phyloP scores from a whole-genome alignment of 2,797 vertebrate genomes.

The Halcyon leucocephala region DNA sequence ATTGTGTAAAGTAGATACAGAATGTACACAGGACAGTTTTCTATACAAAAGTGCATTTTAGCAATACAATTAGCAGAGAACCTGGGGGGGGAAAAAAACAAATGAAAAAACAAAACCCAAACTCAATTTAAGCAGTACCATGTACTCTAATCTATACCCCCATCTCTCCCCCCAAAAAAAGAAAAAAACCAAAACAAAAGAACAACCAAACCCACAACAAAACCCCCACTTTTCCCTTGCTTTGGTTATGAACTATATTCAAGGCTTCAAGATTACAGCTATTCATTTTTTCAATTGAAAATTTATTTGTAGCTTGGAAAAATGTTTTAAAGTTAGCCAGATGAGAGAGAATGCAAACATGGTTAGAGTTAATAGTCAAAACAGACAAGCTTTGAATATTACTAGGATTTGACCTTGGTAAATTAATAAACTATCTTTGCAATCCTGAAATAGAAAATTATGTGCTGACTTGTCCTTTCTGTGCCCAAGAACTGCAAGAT shows the following conservation, averaged over 20 bases:
- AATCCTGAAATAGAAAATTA: background rate
- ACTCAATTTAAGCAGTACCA: conserved; percentile 53
- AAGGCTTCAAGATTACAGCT: conserved; percentile 47
- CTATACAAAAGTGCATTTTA: conserved; percentile 80
- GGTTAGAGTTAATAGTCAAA: conserved; percentile 33
- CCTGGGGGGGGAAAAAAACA: background rate
- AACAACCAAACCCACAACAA: background rate
- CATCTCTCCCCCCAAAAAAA: background rate
- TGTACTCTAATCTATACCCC: conserved; percentile 37
- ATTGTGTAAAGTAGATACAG: conserved; percentile 76
- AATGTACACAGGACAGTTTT: conserved; percentile 76
- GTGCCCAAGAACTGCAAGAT: background rate
- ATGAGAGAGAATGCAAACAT: conserved; percentile 6
- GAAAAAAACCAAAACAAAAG: background rate
- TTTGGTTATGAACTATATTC: conserved; percentile 77
- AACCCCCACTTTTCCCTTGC: conserved; percentile 42
- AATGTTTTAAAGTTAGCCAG: conserved; percentile 46
- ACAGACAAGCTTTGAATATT: conserved; percentile 25
- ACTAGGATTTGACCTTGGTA: conserved; percentile 17
- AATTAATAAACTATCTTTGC: conserved; percentile 19
- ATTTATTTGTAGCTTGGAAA: conserved; percentile 48
- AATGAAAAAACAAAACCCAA: background rate
- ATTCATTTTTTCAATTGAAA: background rate
- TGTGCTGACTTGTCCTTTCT: background rate
- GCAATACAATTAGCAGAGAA: conserved; percentile 73